Percentiles rank a stretch among this genome's conserved stretches.
Conservation (phyloP, 1,140 invertebrate species). For the Leptopilina boulardi region DNA sequence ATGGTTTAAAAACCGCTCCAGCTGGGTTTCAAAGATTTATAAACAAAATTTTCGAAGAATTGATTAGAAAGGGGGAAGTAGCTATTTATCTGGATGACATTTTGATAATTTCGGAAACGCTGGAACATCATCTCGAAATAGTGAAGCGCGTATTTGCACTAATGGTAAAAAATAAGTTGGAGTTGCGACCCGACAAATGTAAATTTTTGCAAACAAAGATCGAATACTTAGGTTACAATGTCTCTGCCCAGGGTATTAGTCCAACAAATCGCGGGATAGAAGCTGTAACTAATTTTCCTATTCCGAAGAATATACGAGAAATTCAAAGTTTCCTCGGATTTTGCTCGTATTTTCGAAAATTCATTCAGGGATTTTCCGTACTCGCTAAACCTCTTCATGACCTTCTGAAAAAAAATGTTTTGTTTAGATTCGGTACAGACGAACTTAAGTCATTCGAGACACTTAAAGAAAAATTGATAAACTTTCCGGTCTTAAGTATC, state of each 20-base stretch:
- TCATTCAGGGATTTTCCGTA: background rate
- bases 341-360: background rate
- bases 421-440: background rate
- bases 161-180: conserved; percentile 6
- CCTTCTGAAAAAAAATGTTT: too few species aligned
- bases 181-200: conserved; percentile 42
- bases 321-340: background rate
- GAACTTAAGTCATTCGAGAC: background rate
- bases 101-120: background rate
- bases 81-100: background rate
- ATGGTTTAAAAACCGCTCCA: background rate
- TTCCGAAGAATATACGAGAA: background rate
- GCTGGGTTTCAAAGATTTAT: background rate
- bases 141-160: background rate
- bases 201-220: conserved; percentile 29
- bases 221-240: conserved; percentile 41
- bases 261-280: conserved; percentile 7
- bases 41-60: background rate
- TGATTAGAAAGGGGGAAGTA: background rate
- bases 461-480: background rate
- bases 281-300: background rate
- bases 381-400: too few species aligned
- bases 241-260: conserved; percentile 4
- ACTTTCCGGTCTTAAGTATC: background rate
- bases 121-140: background rate